These are phyloP conservation scores for Platycercus adscitus DNA, from an alignment of 2,113 vertebrate species.

Conservation along the genomic window DNA sequence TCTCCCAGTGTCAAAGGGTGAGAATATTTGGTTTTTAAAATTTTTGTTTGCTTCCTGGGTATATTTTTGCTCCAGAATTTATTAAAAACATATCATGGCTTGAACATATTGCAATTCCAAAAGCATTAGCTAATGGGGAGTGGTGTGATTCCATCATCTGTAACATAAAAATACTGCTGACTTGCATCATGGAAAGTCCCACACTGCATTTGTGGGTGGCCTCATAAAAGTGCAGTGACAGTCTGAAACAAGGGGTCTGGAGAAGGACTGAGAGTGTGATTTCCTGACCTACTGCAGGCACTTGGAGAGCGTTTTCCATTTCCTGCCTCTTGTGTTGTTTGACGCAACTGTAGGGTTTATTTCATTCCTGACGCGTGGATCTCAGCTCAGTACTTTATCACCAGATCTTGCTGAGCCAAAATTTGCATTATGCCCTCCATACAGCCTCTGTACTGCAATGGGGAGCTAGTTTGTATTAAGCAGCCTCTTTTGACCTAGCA, in stretches of 20 bases:
- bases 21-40: not conserved
- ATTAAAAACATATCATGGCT: not conserved
- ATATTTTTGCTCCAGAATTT: not conserved
- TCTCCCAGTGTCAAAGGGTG: not conserved
- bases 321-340: not conserved
- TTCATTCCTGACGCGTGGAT: not conserved
- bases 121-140: not conserved
- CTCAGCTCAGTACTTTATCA: not conserved
- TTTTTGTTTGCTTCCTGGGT: not conserved
- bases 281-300: not conserved
- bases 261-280: not conserved
- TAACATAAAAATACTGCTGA: not conserved
- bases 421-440: not conserved
- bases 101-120: not conserved
- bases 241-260: not conserved
- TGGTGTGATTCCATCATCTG: not conserved
- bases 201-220: not conserved
- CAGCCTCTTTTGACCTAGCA: not conserved
- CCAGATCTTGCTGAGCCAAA: not conserved
- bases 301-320: not conserved
- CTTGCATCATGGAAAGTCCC: not conserved
- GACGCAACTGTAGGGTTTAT: not conserved
- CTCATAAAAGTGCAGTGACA: not conserved
- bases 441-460: not conserved
- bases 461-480: not conserved